Conservation (phyloP, 2,888 invertebrate species). For the Malthinus seriepunctatus region DNA sequence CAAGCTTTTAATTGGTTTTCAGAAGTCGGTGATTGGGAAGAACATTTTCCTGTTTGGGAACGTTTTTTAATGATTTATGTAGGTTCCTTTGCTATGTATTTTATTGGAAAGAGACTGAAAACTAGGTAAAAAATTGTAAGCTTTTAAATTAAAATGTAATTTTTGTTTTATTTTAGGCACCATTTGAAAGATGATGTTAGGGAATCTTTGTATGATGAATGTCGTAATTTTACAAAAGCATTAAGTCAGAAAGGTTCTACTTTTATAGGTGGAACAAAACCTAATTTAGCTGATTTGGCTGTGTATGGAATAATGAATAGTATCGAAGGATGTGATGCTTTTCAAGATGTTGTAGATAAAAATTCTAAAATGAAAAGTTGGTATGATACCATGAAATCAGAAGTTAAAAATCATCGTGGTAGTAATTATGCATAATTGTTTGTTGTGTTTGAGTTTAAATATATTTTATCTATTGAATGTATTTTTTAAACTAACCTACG, state of each 20-base stretch:
- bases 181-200: conserved; percentile 87
- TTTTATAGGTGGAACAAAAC: conserved; percentile 86
- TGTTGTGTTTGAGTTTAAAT: neutral
- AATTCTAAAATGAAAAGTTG: conserved; percentile 77
- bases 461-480: conserved; percentile 7
- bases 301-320: conserved; percentile 90
- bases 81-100: conserved; percentile 93
- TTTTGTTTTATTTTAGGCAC: conserved; percentile 61
- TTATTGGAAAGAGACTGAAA: conserved; percentile 87
- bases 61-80: conserved; percentile 85
- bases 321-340: conserved; percentile 91
- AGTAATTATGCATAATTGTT: conserved; percentile 41
- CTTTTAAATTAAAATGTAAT: neutral
- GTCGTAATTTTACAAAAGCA: conserved; percentile 76
- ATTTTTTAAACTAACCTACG: too few relatives aligned
- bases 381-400: conserved; percentile 76
- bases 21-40: conserved; percentile 88
- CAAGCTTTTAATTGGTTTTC: conserved; percentile 96
- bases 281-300: conserved; percentile 90
- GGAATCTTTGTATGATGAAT: conserved; percentile 86
- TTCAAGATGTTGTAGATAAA: conserved; percentile 70
- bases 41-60: conserved; percentile 86
- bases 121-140: conserved; percentile 62
- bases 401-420: conserved; percentile 64
- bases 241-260: conserved; percentile 68